Conservation (phyloP, 2,888 invertebrate species). For the Cyclophora punctaria region DNA sequence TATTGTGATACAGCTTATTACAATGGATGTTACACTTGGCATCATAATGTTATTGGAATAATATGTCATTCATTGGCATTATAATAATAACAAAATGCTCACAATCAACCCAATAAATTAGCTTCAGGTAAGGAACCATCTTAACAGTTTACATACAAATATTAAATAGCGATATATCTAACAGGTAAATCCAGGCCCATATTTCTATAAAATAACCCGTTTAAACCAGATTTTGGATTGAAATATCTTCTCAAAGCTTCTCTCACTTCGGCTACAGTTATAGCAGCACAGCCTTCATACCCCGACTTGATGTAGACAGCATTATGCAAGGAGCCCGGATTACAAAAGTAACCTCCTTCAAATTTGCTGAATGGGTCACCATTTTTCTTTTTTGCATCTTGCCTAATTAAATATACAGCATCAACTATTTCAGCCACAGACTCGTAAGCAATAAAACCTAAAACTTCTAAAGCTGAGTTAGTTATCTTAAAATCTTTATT, state of each 20-base stretch:
- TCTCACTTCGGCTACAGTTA: conserved; percentile 86
- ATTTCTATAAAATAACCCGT: conserved; percentile 64
- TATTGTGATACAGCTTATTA: no score
- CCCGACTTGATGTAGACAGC: conserved; percentile 74
- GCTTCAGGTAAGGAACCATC: no score
- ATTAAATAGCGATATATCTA: conserved; percentile 48
- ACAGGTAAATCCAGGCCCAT: conserved; percentile 59
- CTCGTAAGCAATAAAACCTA: conserved; percentile 91
- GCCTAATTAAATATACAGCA: conserved; percentile 85
- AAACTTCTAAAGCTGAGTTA: conserved; percentile 80
- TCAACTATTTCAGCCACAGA: conserved; percentile 93
- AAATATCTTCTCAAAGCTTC: conserved; percentile 87
- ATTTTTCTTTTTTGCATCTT: conserved; percentile 80
- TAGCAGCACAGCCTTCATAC: conserved; percentile 79
- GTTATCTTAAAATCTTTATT: conserved; percentile 77
- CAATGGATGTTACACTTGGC: no score
- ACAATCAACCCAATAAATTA: no score
- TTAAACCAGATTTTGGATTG: conserved; percentile 76
- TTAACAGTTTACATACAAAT: not conserved
- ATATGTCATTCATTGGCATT: no score
- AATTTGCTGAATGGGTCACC: conserved; percentile 83
- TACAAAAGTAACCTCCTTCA: conserved; percentile 77
- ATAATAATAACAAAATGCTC: no score
- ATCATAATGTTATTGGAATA: no score
- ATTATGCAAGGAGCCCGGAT: conserved; percentile 74